Base-by-base conservation (phyloP, 2,113 vertebrate species). In the Hymenochirus boettgeri region DNA sequence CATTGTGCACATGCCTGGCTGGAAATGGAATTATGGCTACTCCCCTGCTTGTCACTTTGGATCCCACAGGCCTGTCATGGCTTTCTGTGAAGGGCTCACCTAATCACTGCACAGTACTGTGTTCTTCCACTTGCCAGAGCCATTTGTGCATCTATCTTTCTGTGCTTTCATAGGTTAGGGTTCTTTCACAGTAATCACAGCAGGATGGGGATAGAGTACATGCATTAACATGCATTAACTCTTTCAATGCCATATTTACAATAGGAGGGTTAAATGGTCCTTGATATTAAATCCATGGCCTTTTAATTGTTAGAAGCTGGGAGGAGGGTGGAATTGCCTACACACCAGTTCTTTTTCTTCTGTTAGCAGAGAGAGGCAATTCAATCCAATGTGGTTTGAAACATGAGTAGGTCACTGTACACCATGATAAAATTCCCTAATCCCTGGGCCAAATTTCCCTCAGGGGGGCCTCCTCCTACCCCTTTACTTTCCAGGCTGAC, bases 361-460 rank as follows among this genome's bases (percentile, higher is more conserved):
- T 85, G 85, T 87, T 87, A 83, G 83, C 88, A 89, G 86, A 87
- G 89, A 88, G 80, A 87, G 80, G 92, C 87, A 92, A 98, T 80
- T 76, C 13, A 81, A 98, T 88, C 90, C 84, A 84, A 86, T 76
- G 78, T 72, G 85, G 90, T 80, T 79, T 90, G 93, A 92, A 97
- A 97, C 83, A 84, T 83, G 94, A 96, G 92, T 92, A 93, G 93
- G 94, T 95, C 93, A 95, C 93, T 88, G 88, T 92, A 96, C 86
- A 95, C 96, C 87, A 86, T 83, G 93, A 96, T 97, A 96, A 95
- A 96, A 96, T 94, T 96, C 93, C 93, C 90, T 85, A 95, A 93
- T 91, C 91, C 88, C 86, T 82, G 85, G 83, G 90, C 92, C 93
- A 98, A 94, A 90, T 94, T 95, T 97, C 91, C 92, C 88, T 83